A percentile compares a stretch with the other conserved stretches of the same genome.
Evolutionary conservation across 2,797 vertebrate species (phyloP).

Genomic region (Sarcoramphus papa): DNA sequence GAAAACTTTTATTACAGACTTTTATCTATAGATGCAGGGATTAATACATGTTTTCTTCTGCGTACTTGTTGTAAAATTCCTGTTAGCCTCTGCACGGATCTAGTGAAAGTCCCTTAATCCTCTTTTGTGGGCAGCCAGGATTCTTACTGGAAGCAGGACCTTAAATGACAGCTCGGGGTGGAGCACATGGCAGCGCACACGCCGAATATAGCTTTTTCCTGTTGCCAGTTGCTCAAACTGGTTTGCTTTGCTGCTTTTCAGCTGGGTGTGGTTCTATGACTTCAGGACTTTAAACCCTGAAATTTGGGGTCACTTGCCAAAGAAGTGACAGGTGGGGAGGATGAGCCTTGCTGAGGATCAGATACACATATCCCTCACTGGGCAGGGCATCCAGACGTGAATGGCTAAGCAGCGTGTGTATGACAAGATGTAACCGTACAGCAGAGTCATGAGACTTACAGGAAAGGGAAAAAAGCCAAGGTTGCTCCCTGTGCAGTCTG

Average conservation of each 20-base stretch:
- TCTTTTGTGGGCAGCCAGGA: not conserved
- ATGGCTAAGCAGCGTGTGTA: not conserved
- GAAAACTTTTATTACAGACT: not conserved
- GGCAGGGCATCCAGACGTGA: not conserved
- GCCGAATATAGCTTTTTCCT: not conserved
- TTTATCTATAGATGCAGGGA: not conserved
- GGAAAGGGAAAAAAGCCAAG: not conserved
- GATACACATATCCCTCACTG: not conserved
- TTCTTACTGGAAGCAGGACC: not conserved
- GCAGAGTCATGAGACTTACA: not conserved
- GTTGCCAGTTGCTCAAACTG: not conserved
- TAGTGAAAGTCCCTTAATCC: not conserved
- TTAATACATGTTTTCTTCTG: not conserved
- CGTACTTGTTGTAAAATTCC: not conserved
- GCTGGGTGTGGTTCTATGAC: not conserved
- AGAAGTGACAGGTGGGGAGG: not conserved
- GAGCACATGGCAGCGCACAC: not conserved
- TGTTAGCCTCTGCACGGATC: not conserved
- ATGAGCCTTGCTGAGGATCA: not conserved
- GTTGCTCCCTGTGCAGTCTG: not conserved
- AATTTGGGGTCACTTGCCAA: not conserved
- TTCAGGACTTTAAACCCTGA: not conserved
- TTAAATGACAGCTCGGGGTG: not conserved
- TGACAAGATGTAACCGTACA: not conserved
- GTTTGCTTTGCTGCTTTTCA: not conserved